phyloP scores from a whole-genome alignment of 1,140 invertebrate species.

The Holcopasites calliopsidis region DNA sequence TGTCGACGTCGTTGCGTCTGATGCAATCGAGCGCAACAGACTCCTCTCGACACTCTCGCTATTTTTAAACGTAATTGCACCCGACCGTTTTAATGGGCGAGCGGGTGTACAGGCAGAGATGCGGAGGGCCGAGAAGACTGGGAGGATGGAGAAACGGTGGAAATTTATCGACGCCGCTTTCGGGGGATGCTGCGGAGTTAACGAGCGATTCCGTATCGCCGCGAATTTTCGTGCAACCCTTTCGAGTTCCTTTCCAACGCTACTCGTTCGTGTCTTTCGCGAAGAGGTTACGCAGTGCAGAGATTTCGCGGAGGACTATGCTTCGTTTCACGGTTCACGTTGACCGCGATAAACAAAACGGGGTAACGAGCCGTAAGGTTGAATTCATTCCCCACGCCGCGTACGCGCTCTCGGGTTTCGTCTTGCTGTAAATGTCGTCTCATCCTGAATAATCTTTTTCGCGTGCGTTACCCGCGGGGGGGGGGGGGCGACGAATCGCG shows the following conservation, averaged over 20 bases:
- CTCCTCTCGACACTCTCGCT: constrained; percentile 71
- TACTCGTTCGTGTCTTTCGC: too few species aligned
- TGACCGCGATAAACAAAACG: constrained; percentile 4
- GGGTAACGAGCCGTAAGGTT: not conserved
- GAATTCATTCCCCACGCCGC: not conserved
- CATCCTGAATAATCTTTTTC: not conserved
- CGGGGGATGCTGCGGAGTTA: constrained; percentile 13
- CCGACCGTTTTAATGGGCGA: constrained; percentile 75
- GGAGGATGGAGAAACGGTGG: constrained; percentile 21
- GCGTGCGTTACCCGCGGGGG: not conserved
- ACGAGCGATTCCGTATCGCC: constrained; percentile 19
- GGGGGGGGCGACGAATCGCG: not conserved
- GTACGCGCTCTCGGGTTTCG: not conserved
- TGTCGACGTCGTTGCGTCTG: constrained; percentile 66
- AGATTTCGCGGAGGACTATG: not conserved
- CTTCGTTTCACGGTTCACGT: not conserved
- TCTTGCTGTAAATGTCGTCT: not conserved
- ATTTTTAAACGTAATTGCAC: constrained; percentile 79
- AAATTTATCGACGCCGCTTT: constrained; percentile 53
- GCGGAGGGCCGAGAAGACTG: constrained; percentile 21
- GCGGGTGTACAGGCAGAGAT: constrained; percentile 66
- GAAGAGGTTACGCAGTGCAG: too few species aligned
- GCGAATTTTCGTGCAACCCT: not conserved
- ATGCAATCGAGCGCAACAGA: constrained; percentile 76
- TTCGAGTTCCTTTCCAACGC: not conserved